Evolutionary conservation across 2,797 vertebrate genomes (phyloP).

Genomic region (Peromyscus attwateri): DNA sequence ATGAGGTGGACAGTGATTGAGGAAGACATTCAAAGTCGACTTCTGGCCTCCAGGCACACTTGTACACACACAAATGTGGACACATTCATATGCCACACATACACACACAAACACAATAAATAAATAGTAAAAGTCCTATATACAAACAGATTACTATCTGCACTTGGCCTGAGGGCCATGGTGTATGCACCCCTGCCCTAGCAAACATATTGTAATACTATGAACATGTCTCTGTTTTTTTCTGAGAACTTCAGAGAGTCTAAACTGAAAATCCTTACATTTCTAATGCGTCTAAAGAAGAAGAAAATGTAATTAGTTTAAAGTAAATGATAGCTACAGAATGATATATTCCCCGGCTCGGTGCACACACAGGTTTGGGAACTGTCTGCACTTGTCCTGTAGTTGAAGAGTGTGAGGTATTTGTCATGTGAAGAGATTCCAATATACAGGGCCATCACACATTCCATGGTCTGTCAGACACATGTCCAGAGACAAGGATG

Average conservation of each 20-base stretch:
- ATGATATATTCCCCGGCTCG: accelerated
- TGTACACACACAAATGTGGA: not conserved
- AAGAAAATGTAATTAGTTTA: constrained; percentile 16
- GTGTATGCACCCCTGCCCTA: not conserved
- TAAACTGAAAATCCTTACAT: constrained; percentile 1
- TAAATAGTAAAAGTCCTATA: not conserved
- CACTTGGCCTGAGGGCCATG: not conserved
- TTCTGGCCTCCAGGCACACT: not conserved
- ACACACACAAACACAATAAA: not conserved
- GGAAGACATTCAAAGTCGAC: not conserved
- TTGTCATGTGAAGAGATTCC: constrained; percentile 19
- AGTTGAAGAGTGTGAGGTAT: not conserved
- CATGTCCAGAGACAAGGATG: not conserved
- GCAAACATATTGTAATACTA: not conserved
- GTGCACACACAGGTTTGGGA: not conserved
- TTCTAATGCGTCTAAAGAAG: constrained; percentile 45
- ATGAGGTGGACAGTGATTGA: not conserved
- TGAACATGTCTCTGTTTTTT: not conserved
- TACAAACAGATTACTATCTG: not conserved
- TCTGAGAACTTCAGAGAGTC: constrained; percentile 41
- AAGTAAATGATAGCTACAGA: not conserved
- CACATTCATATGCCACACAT: not conserved
- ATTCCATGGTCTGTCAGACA: not conserved
- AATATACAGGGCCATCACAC: not conserved
- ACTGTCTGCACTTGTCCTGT: not conserved